Conservation (phyloP, 2,113 vertebrate species). For the Cyprinodon variegatus region DNA sequence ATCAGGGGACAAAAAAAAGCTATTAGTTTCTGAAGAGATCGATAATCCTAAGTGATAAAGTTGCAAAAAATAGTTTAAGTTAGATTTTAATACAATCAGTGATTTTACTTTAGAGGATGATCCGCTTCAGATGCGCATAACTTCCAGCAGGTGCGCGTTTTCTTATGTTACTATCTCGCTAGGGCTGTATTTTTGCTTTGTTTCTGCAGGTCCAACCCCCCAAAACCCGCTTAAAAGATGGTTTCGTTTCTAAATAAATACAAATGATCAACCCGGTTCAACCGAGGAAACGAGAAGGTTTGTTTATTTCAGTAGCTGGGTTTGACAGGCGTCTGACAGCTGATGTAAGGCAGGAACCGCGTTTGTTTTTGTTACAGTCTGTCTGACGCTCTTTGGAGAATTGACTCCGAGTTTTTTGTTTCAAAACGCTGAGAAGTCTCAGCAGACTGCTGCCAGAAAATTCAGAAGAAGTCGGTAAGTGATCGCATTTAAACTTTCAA, state of each 20-base stretch:
- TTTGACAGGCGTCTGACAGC: neutral
- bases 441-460: neutral
- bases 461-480: neutral
- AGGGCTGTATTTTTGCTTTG: neutral
- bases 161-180: neutral
- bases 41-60: neutral
- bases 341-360: neutral
- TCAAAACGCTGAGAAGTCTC: neutral
- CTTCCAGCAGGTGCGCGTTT: neutral
- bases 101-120: neutral
- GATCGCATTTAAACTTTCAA: neutral
- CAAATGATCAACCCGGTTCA: neutral
- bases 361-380: neutral
- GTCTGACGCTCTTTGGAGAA: neutral
- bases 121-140: neutral
- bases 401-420: neutral
- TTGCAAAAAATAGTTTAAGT: neutral
- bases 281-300: neutral
- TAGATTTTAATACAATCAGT: neutral
- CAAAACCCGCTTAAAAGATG: neutral
- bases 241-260: neutral
- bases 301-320: neutral
- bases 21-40: neutral
- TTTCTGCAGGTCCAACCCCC: neutral
- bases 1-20: neutral